Conservation (phyloP, 1,140 invertebrate species). For the Anoplophora glabripennis region DNA sequence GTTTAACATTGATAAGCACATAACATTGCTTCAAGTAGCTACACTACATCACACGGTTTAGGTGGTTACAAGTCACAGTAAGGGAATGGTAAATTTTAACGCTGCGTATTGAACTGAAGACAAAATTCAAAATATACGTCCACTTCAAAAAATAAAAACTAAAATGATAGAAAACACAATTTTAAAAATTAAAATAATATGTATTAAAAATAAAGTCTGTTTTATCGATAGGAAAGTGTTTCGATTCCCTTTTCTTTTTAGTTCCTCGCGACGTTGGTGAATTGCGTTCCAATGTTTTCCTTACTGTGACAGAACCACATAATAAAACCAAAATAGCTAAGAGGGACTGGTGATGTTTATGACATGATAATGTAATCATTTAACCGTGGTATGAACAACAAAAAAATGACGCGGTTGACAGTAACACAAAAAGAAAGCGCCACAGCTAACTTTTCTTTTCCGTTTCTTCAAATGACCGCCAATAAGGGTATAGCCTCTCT, state of each 20-base stretch:
- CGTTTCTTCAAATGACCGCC: background rate
- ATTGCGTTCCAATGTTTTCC: background rate
- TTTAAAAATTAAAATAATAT: too few relatives aligned
- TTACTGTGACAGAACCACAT: background rate
- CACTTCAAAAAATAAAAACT: background rate
- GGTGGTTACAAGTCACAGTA: background rate
- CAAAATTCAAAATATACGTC: background rate
- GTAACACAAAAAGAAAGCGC: background rate
- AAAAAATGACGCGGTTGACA: conserved; percentile 1
- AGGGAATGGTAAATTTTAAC: background rate
- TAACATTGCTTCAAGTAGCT: conserved; percentile 9
- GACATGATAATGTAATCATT: conserved; percentile 2
- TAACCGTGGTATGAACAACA: background rate
- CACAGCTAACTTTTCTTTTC: background rate
- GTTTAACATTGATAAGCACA: conserved; percentile 45
- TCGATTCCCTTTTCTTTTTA: background rate
- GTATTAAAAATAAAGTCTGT: background rate
- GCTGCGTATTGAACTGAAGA: too few relatives aligned
- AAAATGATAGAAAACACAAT: background rate
- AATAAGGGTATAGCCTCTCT: background rate
- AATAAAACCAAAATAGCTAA: background rate
- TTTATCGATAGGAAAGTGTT: background rate
- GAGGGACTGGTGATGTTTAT: conserved; percentile 1
- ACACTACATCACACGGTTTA: conserved; percentile 3
- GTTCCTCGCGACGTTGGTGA: background rate